These are phyloP conservation scores for Sander vitreus DNA, from an alignment of 2,113 vertebrate species.

Conservation along the genomic window DNA sequence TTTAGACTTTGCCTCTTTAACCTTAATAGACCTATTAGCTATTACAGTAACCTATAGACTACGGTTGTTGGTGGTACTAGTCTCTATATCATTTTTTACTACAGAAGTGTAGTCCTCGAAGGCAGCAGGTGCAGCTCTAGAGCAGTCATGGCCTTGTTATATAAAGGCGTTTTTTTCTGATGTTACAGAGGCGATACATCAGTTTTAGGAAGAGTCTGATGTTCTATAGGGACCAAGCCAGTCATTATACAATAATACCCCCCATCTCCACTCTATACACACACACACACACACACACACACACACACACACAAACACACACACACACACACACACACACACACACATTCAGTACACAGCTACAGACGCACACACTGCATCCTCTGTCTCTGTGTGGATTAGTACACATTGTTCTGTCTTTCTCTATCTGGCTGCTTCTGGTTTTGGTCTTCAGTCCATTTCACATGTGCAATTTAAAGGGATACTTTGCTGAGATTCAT, in stretches of 20 bases:
- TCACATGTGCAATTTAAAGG: neutral
- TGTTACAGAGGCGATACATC: neutral
- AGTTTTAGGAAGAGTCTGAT: slow-evolving; percentile 37
- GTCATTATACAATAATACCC: slow-evolving; percentile 54
- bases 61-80: neutral
- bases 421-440: slow-evolving; percentile 3
- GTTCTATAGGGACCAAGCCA: slow-evolving; percentile 44
- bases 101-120: neutral
- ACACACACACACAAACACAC: slow-evolving; percentile 24
- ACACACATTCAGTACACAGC: slow-evolving; percentile 19
- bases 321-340: slow-evolving; percentile 36
- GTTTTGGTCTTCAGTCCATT: neutral
- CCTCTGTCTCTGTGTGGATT: slow-evolving; percentile 62
- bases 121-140: slow-evolving; percentile 24
- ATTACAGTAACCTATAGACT: neutral
- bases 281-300: slow-evolving; percentile 16
- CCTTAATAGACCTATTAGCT: neutral
- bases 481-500: too few relatives aligned
- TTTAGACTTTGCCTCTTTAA: neutral
- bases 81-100: slow-evolving; percentile 3
- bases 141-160: slow-evolving; percentile 42
- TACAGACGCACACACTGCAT: slow-evolving; percentile 44
- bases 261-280: neutral
- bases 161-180: slow-evolving; percentile 30
- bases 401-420: slow-evolving; percentile 66